These are phyloP conservation scores for Masnerella sp. DNA, from an alignment of 2,888 invertebrate species.

Conservation along the genomic window DNA sequence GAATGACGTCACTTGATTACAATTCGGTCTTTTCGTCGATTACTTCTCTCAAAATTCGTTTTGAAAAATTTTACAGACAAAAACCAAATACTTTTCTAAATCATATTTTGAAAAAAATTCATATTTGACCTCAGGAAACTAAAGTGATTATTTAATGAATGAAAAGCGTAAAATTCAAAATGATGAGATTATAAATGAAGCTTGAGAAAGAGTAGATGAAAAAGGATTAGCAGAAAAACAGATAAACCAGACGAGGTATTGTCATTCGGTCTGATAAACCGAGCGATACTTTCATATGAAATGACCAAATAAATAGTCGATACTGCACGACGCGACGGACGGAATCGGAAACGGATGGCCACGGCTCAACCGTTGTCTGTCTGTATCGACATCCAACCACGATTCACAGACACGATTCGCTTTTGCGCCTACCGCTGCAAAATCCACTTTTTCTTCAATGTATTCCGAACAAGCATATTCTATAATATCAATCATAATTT, in stretches of 20 bases:
- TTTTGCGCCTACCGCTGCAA: conserved; percentile 34
- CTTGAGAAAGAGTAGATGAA: conserved; percentile 11
- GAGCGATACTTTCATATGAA: conserved; percentile 59
- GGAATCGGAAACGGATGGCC: conserved; percentile 63
- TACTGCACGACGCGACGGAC: conserved; percentile 56
- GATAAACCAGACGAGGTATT: conserved; percentile 12
- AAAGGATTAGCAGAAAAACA: conserved; percentile 20
- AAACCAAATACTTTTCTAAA: too few relatives aligned
- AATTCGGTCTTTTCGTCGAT: too few relatives aligned
- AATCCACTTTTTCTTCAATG: conserved; percentile 44
- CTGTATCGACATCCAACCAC: conserved; percentile 53
- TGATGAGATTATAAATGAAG: too few relatives aligned
- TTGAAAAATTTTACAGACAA: too few relatives aligned
- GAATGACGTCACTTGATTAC: too few relatives aligned
- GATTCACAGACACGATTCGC: conserved; percentile 43
- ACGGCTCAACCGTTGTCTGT: conserved; percentile 58
- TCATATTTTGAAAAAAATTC: too few relatives aligned
- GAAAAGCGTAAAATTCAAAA: too few relatives aligned
- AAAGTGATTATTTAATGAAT: too few relatives aligned
- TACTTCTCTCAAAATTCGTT: too few relatives aligned
- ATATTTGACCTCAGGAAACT: too few relatives aligned
- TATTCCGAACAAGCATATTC: conserved; percentile 57
- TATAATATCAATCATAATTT: conserved; percentile 9
- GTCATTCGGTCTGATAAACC: conserved; percentile 32
- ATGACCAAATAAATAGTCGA: conserved; percentile 63